Percentiles rank a stretch among this genome's conserved stretches.
These are phyloP conservation scores for Helicoverpa armigera DNA, from an alignment of 1,140 invertebrate genomes.

Conservation along the genomic window DNA sequence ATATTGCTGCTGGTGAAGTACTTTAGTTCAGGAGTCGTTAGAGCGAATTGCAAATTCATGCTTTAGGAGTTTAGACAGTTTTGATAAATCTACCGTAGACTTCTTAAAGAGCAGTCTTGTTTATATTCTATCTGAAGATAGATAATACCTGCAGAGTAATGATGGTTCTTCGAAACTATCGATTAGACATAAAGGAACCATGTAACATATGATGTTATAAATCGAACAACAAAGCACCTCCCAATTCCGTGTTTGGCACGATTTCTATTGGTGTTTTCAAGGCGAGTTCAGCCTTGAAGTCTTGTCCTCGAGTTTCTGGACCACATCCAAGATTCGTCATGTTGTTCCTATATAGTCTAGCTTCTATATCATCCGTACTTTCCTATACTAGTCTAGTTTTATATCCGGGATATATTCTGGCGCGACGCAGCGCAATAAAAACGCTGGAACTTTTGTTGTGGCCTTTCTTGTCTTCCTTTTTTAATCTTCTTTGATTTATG, in stretches of 20 bases:
- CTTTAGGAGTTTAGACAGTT: too few species aligned
- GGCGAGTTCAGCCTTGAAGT: constrained; percentile 58
- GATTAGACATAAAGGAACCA: constrained; percentile 11
- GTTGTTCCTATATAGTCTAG: constrained; percentile 33
- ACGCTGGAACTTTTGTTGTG: constrained; percentile 49
- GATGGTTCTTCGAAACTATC: not conserved
- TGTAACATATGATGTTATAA: constrained; percentile 2
- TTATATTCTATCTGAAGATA: too few species aligned
- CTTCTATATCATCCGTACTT: constrained; percentile 18
- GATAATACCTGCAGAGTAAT: not conserved
- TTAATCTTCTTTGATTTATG: constrained; percentile 54
- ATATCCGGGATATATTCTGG: constrained; percentile 45
- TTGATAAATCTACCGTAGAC: too few species aligned
- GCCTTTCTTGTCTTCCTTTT: constrained; percentile 46
- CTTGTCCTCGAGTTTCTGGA: constrained; percentile 60
- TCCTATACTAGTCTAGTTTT: constrained; percentile 31
- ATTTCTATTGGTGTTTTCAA: constrained; percentile 55
- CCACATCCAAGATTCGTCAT: constrained; percentile 67
- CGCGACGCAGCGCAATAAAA: constrained; percentile 71
- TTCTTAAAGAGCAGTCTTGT: too few species aligned
- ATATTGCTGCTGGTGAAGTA: too few species aligned
- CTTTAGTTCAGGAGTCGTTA: too few species aligned
- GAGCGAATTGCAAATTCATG: too few species aligned
- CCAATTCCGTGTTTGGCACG: constrained; percentile 51
- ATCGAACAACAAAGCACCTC: constrained; percentile 21